Evolutionary conservation across 2,888 invertebrate species (phyloP).

Genomic region (Isotomurus palustris): DNA sequence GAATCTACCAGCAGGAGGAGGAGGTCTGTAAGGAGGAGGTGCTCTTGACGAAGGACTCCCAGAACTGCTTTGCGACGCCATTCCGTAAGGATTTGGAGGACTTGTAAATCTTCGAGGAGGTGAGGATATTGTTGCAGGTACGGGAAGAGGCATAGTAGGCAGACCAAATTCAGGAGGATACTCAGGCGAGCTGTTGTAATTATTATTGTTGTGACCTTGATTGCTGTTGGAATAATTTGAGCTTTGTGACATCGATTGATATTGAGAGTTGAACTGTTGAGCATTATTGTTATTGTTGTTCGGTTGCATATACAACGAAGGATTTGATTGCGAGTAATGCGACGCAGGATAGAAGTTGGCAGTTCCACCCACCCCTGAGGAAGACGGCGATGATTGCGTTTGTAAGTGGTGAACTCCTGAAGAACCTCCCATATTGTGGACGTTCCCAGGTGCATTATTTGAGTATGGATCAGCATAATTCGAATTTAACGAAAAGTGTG

Average conservation of each 20-base stretch:
- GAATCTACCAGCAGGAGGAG: slow-evolving; percentile 50
- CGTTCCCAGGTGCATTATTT: not conserved
- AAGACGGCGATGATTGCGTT: too few relatives aligned
- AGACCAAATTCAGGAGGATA: slow-evolving; percentile 39
- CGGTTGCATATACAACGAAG: slow-evolving; percentile 10
- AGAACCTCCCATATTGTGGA: too few relatives aligned
- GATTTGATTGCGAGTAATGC: not conserved
- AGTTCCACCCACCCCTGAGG: not conserved
- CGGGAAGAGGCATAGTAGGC: slow-evolving; percentile 30
- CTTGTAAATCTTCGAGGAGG: slow-evolving; percentile 22
- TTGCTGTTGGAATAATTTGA: slow-evolving; percentile 22
- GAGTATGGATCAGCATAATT: slow-evolving; percentile 36
- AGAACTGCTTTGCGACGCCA: slow-evolving; percentile 33
- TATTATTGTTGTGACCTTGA: slow-evolving; percentile 19
- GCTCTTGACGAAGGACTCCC: slow-evolving; percentile 49
- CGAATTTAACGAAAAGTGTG: slow-evolving; percentile 39
- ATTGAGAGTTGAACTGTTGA: slow-evolving; percentile 17
- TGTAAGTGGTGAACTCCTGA: too few relatives aligned
- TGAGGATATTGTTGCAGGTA: not conserved
- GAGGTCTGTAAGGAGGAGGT: slow-evolving; percentile 58
- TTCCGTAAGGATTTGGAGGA: slow-evolving; percentile 28
- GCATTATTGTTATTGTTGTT: slow-evolving; percentile 14
- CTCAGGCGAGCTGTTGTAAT: slow-evolving; percentile 17
- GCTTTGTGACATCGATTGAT: slow-evolving; percentile 28
- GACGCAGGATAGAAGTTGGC: slow-evolving; percentile 8